Evolutionary conservation across 2,113 vertebrate genomes (phyloP).

Genomic region (Pagrus major): DNA sequence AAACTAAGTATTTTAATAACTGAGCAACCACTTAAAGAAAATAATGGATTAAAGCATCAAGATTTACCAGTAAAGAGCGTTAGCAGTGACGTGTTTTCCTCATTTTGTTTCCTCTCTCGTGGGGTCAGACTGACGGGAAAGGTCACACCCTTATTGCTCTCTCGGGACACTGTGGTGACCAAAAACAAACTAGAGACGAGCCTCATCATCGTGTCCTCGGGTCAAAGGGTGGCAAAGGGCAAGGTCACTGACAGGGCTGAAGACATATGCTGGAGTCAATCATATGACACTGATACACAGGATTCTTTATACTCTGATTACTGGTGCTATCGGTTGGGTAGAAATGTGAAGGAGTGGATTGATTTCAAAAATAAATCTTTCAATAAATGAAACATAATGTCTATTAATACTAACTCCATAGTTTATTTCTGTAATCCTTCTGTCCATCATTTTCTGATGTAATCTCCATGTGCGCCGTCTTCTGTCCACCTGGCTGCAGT

Average conservation of each 20-base stretch:
- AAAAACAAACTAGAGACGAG: constrained; percentile 40
- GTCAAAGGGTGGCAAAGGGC: constrained; percentile 46
- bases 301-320: background rate
- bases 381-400: background rate
- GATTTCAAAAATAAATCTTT: background rate
- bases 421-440: constrained; percentile 12
- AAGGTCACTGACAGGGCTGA: constrained; percentile 36
- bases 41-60: background rate
- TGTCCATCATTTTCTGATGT: constrained; percentile 23
- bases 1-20: background rate
- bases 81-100: background rate
- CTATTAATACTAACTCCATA: background rate
- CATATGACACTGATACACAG: constrained; percentile 3
- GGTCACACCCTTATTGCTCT: constrained; percentile 55
- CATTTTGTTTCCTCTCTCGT: background rate
- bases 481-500: constrained; percentile 13
- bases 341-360: background rate
- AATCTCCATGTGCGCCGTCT: constrained; percentile 10
- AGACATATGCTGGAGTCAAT: constrained; percentile 40
- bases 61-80: background rate
- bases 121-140: constrained; percentile 50
- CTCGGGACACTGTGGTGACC: constrained; percentile 49
- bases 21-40: background rate
- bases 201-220: constrained; percentile 40
- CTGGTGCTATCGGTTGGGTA: background rate